Conservation (phyloP, 2,113 vertebrate genomes). For the Strigops habroptila region DNA sequence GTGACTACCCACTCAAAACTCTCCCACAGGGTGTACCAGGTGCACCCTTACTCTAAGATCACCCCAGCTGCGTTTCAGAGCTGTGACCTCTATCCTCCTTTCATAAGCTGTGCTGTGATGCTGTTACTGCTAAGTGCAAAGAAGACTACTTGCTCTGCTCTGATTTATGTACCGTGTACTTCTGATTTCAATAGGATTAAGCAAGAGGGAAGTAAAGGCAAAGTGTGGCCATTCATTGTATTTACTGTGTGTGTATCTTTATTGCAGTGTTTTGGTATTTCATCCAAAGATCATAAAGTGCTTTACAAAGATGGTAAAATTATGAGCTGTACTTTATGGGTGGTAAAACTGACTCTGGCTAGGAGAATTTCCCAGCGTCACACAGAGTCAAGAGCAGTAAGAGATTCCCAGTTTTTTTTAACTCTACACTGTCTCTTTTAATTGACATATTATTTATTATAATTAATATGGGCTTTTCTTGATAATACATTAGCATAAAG, state of each 20-base stretch:
- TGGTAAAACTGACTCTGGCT: background rate
- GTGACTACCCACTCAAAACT: background rate
- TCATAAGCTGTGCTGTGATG: background rate
- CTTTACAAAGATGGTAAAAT: conserved; percentile 24
- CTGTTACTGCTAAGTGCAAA: background rate
- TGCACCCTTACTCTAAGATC: background rate
- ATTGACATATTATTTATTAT: background rate
- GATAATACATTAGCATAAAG: conserved; percentile 14
- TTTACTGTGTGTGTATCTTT: background rate
- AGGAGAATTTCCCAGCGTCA: background rate
- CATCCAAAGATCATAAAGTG: conserved; percentile 30
- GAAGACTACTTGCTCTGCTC: background rate
- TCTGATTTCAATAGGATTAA: conserved; percentile 12
- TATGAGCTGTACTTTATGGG: background rate
- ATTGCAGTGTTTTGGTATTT: conserved; percentile 12
- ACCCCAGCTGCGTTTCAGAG: background rate
- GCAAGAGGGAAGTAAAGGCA: conserved; percentile 1
- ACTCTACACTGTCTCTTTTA: background rate
- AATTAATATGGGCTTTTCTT: background rate
- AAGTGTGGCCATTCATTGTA: background rate
- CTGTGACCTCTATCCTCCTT: background rate
- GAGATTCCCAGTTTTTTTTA: background rate
- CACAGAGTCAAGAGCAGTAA: background rate
- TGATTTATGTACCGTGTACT: background rate
- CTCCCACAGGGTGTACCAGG: background rate